These are phyloP conservation scores for Stomatorhinus ivindoensis DNA, from an alignment of 2,113 vertebrate genomes.

Conservation along the genomic window DNA sequence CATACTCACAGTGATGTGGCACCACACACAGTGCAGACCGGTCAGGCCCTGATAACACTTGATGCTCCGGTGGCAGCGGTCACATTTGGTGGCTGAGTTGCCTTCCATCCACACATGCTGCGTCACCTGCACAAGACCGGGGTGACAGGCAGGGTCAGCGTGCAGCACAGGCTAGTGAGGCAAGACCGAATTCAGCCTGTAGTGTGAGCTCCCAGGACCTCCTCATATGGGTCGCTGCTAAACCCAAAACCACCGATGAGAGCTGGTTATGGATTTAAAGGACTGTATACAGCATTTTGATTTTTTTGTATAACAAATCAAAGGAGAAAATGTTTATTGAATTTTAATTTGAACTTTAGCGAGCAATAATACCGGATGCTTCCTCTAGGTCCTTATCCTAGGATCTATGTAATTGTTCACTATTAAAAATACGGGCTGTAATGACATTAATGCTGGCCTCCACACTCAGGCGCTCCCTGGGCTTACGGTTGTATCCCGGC, in stretches of 20 bases:
- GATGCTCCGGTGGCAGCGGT: constrained; percentile 87
- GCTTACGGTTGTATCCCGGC: constrained; percentile 74
- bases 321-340: background rate
- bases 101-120: constrained; percentile 94
- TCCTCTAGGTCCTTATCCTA: background rate
- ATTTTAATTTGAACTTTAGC: background rate
- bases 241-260: background rate
- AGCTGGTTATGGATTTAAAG: background rate
- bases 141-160: background rate
- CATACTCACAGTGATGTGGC: constrained; percentile 81
- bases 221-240: background rate
- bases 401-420: background rate
- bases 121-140: constrained; percentile 65
- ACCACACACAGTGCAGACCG: constrained; percentile 89
- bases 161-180: background rate
- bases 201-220: background rate
- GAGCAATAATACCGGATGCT: background rate
- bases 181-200: background rate
- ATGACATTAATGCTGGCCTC: background rate
- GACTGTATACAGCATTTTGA: background rate
- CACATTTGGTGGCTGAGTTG: constrained; percentile 82
- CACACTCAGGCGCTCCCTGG: background rate
- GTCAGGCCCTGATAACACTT: constrained; percentile 93
- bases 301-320: background rate
- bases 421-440: background rate